Evolutionary conservation across 2,888 invertebrate species (phyloP), one percentile per base, ranked within the genome.

Genomic region (Agrochola lychnidis): DNA sequence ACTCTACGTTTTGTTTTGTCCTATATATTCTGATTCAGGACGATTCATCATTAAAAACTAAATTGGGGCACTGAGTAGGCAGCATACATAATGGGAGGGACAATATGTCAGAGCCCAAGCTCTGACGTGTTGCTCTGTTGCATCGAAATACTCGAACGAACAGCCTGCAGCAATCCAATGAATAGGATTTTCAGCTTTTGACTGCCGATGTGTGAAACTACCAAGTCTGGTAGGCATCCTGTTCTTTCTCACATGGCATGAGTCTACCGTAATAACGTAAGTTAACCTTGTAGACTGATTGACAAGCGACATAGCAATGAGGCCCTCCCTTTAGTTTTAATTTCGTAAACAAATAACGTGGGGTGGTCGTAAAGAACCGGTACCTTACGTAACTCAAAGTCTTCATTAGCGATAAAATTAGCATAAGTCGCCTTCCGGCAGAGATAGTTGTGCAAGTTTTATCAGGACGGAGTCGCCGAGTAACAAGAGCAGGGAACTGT

Each of bases 371-470:
- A 82, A 83, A 80, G 71, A 75, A 82, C 79, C 76, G 74, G 79
- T 80, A 81, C 56, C 68, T 84, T 81, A 79, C 66, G 69, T 73
- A 85, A 81, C 67, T 79, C 79, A 75, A 77, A 84, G 87, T 84
- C 86, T 89, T 87, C 83, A 87, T 89, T 89, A 86, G 85, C 84
- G 79, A 83, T 89, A 86, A 86, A 84, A 89, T 90, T 89, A 81
- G 84, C 90, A 88, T 88, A 86, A 83, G 85, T 83, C 82, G 82
- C 78, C 76, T 89, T 90, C 87, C 85, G 81, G 78, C 83, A 73
- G 81, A 78, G 84, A 85, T 87, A 85, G 80, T 84, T 73, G 70
- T 74, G 76, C 83, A 83, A 83, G 87, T 87, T 83, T 89, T 88
- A 89, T 88, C 86, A 85, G 73, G 70, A 79, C 12, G 14, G 73